Base-by-base conservation (phyloP, 1,140 invertebrate species). In the Drosophila triauraria region DNA sequence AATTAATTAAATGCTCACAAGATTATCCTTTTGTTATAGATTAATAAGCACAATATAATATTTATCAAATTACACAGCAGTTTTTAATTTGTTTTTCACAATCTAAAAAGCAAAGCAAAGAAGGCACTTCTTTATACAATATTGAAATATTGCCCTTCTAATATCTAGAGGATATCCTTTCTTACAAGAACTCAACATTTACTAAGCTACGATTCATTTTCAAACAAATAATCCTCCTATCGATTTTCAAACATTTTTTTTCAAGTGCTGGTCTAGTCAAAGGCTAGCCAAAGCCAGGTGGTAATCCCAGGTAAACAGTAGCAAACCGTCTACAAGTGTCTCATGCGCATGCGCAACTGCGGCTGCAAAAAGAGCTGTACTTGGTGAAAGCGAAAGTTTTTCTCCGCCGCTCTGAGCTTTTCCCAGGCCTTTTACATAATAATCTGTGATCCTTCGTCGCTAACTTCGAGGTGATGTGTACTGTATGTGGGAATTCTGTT, bases 331-430 rank as follows among this genome's bases (percentile, higher is more conserved):
- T 72, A 40, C 69, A 72, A 72, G 27, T 60, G 70, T 63, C 71
- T 74, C 60, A 20, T 30, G 38, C 65, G 69, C 62, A 62, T 64
- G 75, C 68, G 60, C 75, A 65, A 44, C 61, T 53, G 51, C 48
- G 51, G 51, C 56, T 75, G 65, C 68, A 54, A 46, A 54, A 46
- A 63, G 74, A 76, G 75, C 64, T 63, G 77, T 61, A 60, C 60
- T 68, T 43, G 57, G 85, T 90, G 86, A 90, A 90, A 90, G 85
- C 85, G 85, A 91, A 91, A 91, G 81, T 90, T 90, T 91, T 90
- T 85, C 78, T 68, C 67, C 25, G 30, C 35, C 51, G 42, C 46
- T 20, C 23, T 54, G 20, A 63, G 65, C 50, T 85, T 68, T 78
- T 70, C 50, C 68, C 63, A 75, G 40, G 58, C 30, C 58, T 77